Base-by-base conservation (phyloP, 2,113 vertebrate species). In the Pseudois nayaur region DNA sequence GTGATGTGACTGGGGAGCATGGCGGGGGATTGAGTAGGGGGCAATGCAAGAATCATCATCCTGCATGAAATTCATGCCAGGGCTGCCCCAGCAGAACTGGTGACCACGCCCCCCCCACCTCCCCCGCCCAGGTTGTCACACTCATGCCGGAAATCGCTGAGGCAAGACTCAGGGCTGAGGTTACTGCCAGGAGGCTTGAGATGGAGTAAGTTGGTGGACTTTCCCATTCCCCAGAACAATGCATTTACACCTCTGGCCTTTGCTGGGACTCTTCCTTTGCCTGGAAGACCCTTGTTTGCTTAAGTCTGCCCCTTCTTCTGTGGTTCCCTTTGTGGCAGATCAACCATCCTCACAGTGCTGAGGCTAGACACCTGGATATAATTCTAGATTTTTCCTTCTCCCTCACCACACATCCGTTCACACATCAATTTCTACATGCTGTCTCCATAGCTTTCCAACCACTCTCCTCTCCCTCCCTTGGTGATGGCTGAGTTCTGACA, bases 1-100 rank as follows among this genome's bases (percentile, higher is more conserved):
- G 84, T 2, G 2, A 33, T 10, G 19, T 40, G 16, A 29, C 2
- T 4, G 6, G 14, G 21, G 12, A 3, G 59, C 3, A 14, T 0
- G 1, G 48, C 6, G 31, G 17, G 59, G 52, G 52, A 54, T 55
- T 36, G 81, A 83, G 81, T 15, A 1, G 15, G n/a, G 59, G 6
- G 15, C 31, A 21, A 29, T 15, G n/a, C 23, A 83, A 74, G 85
- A 81, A 82, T 87, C 87, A 71, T 25, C 48, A 48, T 19, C 52
- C 52, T 50, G 52, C 16, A 8, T 33, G 29, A 83, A 40, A 57
- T 19, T 74, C 31, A 43, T 29, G 40, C 12, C 3, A 36, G 57
- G 83, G 52, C 25, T 87, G 21, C 7, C 43, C 23, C 33, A 11
- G 31, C 13, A 67, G 52, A 81, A 45, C 12, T 6, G 55, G 88